Conservation (phyloP, 2,797 vertebrate genomes). For the Pseudotriccus pelzelni region DNA sequence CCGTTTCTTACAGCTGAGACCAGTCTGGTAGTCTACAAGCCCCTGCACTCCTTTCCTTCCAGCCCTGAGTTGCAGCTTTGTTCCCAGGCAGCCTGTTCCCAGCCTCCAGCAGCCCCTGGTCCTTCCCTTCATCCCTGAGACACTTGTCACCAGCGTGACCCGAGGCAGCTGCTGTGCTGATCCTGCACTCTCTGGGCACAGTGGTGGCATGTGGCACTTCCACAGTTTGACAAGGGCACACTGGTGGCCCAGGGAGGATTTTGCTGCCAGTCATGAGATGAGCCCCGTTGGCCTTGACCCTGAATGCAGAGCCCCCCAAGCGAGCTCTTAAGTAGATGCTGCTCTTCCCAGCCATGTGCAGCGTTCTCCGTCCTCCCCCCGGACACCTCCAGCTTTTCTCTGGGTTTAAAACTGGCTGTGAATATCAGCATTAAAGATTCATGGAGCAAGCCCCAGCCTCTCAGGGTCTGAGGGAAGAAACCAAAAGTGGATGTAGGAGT, state of each 20-base stretch:
- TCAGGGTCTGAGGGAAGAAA: not conserved
- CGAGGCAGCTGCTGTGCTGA: not conserved
- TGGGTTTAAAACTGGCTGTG: not conserved
- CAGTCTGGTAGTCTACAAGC: too few species aligned
- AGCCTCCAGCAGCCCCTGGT: not conserved
- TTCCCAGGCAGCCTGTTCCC: not conserved
- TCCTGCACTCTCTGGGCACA: not conserved
- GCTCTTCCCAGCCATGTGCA: not conserved
- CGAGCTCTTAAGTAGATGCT: not conserved
- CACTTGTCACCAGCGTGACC: fast-evolving
- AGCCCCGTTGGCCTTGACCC: not conserved
- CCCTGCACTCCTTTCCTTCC: not conserved
- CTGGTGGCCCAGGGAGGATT: not conserved
- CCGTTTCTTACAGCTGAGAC: not conserved
- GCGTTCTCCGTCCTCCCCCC: not conserved
- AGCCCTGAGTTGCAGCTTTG: not conserved
- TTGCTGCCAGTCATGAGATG: not conserved
- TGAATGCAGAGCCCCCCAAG: not conserved
- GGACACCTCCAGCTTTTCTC: not conserved
- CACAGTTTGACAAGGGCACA: not conserved
- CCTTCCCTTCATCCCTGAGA: not conserved
- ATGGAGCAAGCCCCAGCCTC: not conserved
- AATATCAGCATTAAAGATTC: not conserved
- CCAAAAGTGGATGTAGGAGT: not conserved
- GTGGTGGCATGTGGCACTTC: fast-evolving